Evolutionary conservation across 2,888 invertebrate genomes (phyloP), one percentile per base, ranked within the genome.

Genomic region (Chymomyza amoena): DNA sequence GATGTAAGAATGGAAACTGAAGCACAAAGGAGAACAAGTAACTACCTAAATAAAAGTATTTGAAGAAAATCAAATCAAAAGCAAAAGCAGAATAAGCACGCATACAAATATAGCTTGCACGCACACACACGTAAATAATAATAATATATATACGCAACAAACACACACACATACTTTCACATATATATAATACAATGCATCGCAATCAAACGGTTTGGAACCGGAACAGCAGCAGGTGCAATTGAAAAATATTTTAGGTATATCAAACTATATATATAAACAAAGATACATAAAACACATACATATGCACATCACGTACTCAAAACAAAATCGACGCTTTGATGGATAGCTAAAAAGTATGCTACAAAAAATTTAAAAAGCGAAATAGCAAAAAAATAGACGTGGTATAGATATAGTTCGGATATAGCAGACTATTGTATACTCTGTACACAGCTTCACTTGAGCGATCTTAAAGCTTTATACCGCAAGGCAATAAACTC

Each of bases 21-120:
- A 61, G 20, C 64, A 39, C 25, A 66, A 65, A 62, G 39, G 56
- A 9, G 57, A 52, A 16, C 15, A 50, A 1, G 18, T n/a, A 52
- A 20, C 25, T 0, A 51, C 74, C 28, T 52, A 68, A 73, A 73
- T 73, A 51, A 73, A 73, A 56, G 73, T 2, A 70, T 75, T 75
- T 70, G 67, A 66, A 74, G 75, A 70, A 75, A 74, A 74, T 74
- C 69, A 74, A 68, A 64, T 68, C 59, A 16, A 61, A 66, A 20
- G 51, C 18, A 28, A 66, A 20, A 25, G 25, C 25, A 25, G 4
- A 25, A 4, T 4, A 25, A 32, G 32, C 32, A 5, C 7, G 7
- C 32, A 66, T 50, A 66, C 56, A 39, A 59, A 59, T 70, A 57
- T 32, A 57, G 65, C 50, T n/a, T n/a, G 39, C 39, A 45, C 61